phyloP scores from a whole-genome alignment of 2,113 vertebrate genomes.

The Boleophthalmus pectinirostris region DNA sequence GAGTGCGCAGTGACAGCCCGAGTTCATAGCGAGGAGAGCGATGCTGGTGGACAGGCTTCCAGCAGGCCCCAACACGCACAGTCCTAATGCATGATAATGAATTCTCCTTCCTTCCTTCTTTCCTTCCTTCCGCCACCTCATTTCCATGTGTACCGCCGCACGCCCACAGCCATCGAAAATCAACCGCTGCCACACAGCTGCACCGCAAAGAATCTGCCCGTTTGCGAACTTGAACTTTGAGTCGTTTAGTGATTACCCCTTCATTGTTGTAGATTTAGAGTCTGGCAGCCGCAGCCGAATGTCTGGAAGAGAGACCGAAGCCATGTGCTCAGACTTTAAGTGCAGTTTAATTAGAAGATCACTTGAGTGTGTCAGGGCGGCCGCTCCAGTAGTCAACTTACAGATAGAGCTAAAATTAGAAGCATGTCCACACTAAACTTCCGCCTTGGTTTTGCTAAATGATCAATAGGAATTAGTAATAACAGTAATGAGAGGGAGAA shows the following conservation, averaged over 20 bases:
- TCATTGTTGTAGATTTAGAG: slow-evolving; percentile 20
- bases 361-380: not conserved
- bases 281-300: slow-evolving; percentile 12
- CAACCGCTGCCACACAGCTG: slow-evolving; percentile 20
- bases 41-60: slow-evolving; percentile 38
- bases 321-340: slow-evolving; percentile 16
- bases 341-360: not conserved
- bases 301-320: not conserved
- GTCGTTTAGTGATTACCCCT: slow-evolving; percentile 17
- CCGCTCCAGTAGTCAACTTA: slow-evolving; percentile 18
- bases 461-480: slow-evolving; percentile 66
- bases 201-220: slow-evolving; percentile 29
- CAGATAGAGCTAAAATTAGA: slow-evolving; percentile 29
- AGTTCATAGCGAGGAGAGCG: slow-evolving; percentile 19
- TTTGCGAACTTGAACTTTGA: slow-evolving; percentile 18
- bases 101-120: slow-evolving; percentile 29
- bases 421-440: slow-evolving; percentile 29
- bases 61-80: slow-evolving; percentile 33
- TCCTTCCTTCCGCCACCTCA: slow-evolving; percentile 29
- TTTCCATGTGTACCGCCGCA: slow-evolving; percentile 26
- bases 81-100: slow-evolving; percentile 62
- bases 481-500: slow-evolving; percentile 59
- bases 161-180: slow-evolving; percentile 47
- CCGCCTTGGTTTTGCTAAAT: slow-evolving; percentile 48
- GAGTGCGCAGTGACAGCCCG: slow-evolving; percentile 26